These are phyloP conservation scores for Sinocyclocheilus maitianheensis DNA, from an alignment of 2,113 vertebrate genomes.

Conservation along the genomic window DNA sequence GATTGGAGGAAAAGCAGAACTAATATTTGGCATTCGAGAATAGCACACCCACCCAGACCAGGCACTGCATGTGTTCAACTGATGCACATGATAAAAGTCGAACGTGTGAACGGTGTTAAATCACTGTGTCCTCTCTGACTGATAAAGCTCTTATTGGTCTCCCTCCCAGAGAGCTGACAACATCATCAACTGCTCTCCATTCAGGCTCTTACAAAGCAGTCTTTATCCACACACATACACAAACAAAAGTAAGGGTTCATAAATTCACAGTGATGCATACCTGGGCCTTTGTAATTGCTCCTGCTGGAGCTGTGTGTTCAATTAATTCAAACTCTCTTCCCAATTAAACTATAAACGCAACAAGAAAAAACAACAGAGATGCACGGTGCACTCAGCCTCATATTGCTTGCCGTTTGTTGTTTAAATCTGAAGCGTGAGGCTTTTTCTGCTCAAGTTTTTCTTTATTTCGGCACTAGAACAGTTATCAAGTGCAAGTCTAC, in stretches of 20 bases:
- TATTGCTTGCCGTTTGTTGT: slow-evolving; percentile 32
- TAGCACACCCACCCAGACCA: background rate
- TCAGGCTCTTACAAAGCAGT: background rate
- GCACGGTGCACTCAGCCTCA: slow-evolving; percentile 11
- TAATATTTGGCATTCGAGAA: background rate
- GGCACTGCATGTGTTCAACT: background rate
- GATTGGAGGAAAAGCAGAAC: background rate
- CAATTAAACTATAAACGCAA: slow-evolving; percentile 35
- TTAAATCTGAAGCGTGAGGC: slow-evolving; percentile 18
- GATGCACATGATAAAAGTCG: slow-evolving; percentile 8
- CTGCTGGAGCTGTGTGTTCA: slow-evolving; percentile 26
- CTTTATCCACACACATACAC: slow-evolving; percentile 7
- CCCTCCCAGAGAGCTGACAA: slow-evolving; percentile 5
- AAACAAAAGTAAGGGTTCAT: slow-evolving; percentile 19
- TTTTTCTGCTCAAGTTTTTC: slow-evolving; percentile 1
- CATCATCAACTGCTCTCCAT: background rate
- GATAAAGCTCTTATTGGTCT: slow-evolving; percentile 12
- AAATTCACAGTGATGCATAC: slow-evolving; percentile 30
- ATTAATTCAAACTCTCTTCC: slow-evolving; percentile 38
- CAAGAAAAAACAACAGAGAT: background rate
- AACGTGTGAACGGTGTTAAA: background rate
- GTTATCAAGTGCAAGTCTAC: background rate
- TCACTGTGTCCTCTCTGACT: background rate
- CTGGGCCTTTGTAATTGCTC: slow-evolving; percentile 34
- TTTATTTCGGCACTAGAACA: background rate